These are phyloP conservation scores for Copidosoma aretas DNA, from an alignment of 2,888 invertebrate species.

Conservation along the genomic window DNA sequence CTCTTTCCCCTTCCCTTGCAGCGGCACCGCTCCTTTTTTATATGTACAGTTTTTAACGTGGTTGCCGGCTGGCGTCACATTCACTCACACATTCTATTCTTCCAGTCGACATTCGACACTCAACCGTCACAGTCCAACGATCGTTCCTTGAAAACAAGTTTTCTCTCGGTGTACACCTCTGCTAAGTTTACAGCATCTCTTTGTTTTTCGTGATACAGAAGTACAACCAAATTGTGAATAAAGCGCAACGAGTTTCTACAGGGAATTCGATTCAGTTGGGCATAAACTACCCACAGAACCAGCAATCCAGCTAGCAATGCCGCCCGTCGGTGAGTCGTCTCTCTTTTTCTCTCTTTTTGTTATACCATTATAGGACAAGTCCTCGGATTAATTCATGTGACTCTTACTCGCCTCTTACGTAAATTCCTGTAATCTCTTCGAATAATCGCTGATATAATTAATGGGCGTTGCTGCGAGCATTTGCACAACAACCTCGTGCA, in stretches of 20 bases:
- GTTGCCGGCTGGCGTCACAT: conserved; percentile 18
- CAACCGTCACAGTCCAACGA: conserved; percentile 21
- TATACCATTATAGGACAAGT: too few relatives aligned
- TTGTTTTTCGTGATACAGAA: too few relatives aligned
- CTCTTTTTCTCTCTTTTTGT: not conserved
- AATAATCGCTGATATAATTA: not conserved
- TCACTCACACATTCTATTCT: too few relatives aligned
- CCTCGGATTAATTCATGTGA: not conserved
- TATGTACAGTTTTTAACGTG: conserved; percentile 3
- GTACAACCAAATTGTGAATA: too few relatives aligned
- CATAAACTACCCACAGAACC: not conserved
- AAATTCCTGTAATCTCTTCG: not conserved
- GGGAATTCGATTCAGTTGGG: too few relatives aligned
- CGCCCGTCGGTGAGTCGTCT: conserved; percentile 29
- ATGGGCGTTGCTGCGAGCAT: too few relatives aligned
- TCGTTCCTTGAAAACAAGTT: not conserved
- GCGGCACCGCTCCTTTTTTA: not conserved
- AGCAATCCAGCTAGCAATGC: conserved; percentile 26
- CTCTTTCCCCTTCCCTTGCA: not conserved
- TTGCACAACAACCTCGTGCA: too few relatives aligned
- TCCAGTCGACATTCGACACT: conserved; percentile 29
- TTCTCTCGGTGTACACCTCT: too few relatives aligned
- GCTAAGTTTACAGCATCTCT: too few relatives aligned
- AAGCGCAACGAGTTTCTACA: too few relatives aligned
- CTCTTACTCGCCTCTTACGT: not conserved